phyloP scores from a whole-genome alignment of 37 sponge, comb jelly and placozoan species.

The Haliclona indistincta region DNA sequence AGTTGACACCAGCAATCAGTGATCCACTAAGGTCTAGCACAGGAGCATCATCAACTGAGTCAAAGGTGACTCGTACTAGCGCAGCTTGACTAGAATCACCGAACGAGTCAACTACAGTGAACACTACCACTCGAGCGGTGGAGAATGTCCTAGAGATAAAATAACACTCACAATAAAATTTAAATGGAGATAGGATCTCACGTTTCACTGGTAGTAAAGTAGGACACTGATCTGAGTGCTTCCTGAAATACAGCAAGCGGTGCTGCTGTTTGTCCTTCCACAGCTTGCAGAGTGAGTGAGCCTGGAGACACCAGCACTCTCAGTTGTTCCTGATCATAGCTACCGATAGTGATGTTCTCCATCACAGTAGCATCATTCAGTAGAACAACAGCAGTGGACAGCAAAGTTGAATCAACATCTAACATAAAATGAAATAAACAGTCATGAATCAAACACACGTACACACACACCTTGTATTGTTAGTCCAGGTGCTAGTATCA shows the following conservation, averaged over 20 bases:
- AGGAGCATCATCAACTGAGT: constrained; percentile 44
- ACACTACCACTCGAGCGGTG: constrained; percentile 8
- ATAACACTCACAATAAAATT: background rate
- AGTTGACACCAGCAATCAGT: constrained; percentile 16
- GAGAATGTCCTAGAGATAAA: background rate
- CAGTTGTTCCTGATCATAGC: background rate
- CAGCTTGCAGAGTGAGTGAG: background rate
- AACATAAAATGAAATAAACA: background rate
- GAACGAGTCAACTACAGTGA: constrained; percentile 14
- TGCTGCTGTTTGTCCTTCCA: background rate
- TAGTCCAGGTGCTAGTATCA: constrained; percentile 23
- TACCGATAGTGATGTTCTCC: background rate
- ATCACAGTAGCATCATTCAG: background rate
- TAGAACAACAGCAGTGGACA: constrained; percentile 25
- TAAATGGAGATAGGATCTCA: background rate
- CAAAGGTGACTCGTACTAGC: constrained; percentile 27
- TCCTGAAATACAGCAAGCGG: constrained; percentile 16
- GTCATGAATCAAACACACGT: background rate
- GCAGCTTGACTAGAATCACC: constrained; percentile 25
- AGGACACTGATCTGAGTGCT: constrained; percentile 29
- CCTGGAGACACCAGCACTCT: no score
- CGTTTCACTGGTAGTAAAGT: constrained; percentile 21
- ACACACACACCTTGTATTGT: constrained; percentile 38
- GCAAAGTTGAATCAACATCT: constrained; percentile 22
- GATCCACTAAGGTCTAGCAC: constrained; percentile 63